Evolutionary conservation across 2,888 invertebrate species (phyloP).

Genomic region (Acanthopleura granulata): DNA sequence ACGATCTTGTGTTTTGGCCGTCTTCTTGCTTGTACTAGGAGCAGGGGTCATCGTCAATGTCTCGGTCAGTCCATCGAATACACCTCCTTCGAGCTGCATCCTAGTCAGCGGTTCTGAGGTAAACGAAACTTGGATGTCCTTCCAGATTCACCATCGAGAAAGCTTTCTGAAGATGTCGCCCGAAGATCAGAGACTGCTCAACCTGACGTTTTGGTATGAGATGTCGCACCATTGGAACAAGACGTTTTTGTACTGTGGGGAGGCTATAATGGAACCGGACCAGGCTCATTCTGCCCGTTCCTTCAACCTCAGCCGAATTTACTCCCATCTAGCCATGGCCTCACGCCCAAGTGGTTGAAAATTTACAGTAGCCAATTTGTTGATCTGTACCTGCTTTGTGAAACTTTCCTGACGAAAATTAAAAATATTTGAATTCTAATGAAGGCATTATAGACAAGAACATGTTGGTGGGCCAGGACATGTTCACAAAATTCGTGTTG

Average conservation of each 20-base stretch:
- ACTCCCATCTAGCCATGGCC: not conserved
- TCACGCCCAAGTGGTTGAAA: not conserved
- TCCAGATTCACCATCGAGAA: slow-evolving; percentile 12
- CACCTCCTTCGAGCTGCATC: not conserved
- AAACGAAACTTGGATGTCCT: slow-evolving; percentile 8
- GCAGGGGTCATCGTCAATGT: not conserved
- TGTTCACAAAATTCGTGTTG: no score
- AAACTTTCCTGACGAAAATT: no score
- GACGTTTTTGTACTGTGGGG: slow-evolving; percentile 6
- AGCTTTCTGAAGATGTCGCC: not conserved
- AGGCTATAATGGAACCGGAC: not conserved
- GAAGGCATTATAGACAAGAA: no score
- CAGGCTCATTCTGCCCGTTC: not conserved
- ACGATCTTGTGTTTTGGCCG: not conserved
- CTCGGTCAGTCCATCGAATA: not conserved
- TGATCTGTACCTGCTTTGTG: no score
- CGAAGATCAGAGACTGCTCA: slow-evolving; percentile 1
- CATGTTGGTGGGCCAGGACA: no score
- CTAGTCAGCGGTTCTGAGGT: slow-evolving; percentile 12
- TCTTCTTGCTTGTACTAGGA: not conserved
- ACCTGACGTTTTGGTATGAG: slow-evolving; percentile 4
- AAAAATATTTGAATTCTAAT: no score
- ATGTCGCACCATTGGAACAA: slow-evolving; percentile 14
- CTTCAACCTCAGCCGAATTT: not conserved
- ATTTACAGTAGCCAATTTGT: no score